These are phyloP conservation scores for Miichthys miiuy DNA, from an alignment of 2,797 vertebrate species.

Conservation along the genomic window DNA sequence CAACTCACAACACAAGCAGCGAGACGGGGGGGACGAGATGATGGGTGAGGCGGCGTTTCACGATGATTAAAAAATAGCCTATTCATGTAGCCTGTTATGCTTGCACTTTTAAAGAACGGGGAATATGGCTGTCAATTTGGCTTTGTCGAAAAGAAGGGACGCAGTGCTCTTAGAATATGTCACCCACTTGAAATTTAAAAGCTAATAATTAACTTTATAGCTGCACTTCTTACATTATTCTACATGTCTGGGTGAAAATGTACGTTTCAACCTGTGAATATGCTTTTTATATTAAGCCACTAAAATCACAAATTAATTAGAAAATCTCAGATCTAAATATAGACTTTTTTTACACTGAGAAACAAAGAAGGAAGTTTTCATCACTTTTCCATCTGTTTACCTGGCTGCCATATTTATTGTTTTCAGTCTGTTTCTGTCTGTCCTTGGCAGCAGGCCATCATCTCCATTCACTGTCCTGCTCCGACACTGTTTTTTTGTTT, in stretches of 20 bases:
- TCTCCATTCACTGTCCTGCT: conserved; percentile 47
- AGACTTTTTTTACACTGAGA: neutral
- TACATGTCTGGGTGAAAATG: neutral
- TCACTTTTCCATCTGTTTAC: conserved; percentile 51
- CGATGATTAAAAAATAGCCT: conserved; percentile 25
- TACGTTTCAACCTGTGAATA: neutral
- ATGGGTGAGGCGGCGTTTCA: conserved; percentile 31
- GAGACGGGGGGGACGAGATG: conserved; percentile 20
- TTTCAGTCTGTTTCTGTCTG: conserved; percentile 35
- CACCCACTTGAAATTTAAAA: conserved; percentile 33
- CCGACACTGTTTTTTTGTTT: neutral
- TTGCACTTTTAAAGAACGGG: conserved; percentile 22
- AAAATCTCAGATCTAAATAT: neutral
- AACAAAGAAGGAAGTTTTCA: conserved; percentile 9
- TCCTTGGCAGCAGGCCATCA: conserved; percentile 50
- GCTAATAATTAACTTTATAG: conserved; percentile 1
- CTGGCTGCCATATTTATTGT: conserved; percentile 39
- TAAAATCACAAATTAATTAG: neutral
- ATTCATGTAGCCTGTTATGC: conserved; percentile 40
- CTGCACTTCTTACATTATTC: neutral
- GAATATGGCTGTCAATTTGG: conserved; percentile 42
- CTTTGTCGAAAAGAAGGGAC: conserved; percentile 20
- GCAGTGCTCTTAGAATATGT: conserved; percentile 24
- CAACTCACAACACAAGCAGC: conserved; percentile 4
- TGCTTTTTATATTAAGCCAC: neutral